Conservation (phyloP, 2,797 vertebrate genomes). For the Clarias pachynema region DNA sequence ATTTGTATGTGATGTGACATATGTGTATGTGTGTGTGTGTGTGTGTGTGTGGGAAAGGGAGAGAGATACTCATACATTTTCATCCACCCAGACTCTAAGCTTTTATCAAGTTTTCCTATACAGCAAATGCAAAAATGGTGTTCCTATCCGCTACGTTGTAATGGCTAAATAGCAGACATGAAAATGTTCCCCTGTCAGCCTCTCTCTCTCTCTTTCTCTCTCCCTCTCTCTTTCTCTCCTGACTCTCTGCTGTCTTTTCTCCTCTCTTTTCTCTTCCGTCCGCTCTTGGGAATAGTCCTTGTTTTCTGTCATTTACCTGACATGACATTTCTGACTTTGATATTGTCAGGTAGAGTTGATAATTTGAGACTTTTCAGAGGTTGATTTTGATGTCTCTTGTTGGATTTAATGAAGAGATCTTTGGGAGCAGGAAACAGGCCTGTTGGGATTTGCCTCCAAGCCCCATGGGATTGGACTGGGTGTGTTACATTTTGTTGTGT, state of each 20-base stretch:
- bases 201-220: not conserved
- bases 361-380: constrained; percentile 32
- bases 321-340: constrained; percentile 37
- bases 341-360: constrained; percentile 34
- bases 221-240: not conserved
- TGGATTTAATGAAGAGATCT: constrained; percentile 26
- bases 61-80: not conserved
- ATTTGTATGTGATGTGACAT: constrained; percentile 43
- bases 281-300: constrained; percentile 27
- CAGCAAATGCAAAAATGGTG: constrained; percentile 25
- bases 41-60: not conserved
- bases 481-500: not conserved
- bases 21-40: not conserved
- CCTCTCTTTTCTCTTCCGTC: not conserved
- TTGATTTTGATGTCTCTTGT: constrained; percentile 37
- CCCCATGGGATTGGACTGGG: not conserved
- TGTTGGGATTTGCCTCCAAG: constrained; percentile 1
- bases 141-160: constrained; percentile 7
- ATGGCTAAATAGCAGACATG: not conserved
- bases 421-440: constrained; percentile 17
- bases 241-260: not conserved
- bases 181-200: not conserved
- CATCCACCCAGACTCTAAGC: constrained; percentile 5
- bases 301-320: constrained; percentile 43
- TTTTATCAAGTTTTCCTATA: constrained; percentile 21